Conservation (phyloP, 2,888 invertebrate genomes). For the Pherbina coryleti region DNA sequence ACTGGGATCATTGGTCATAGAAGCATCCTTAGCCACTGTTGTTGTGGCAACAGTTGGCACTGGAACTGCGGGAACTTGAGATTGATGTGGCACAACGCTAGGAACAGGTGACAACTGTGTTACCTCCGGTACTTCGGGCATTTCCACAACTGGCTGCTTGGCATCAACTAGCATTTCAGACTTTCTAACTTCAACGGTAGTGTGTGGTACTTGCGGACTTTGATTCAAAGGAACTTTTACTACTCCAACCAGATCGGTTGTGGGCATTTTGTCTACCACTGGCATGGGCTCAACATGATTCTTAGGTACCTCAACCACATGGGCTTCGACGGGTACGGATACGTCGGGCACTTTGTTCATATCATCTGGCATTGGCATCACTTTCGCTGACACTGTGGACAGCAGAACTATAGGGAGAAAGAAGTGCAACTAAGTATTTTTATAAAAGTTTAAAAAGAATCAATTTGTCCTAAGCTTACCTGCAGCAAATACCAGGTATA, state of each 20-base stretch:
- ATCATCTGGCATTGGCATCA: slow-evolving; percentile 43
- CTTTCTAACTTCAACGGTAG: not conserved
- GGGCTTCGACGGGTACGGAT: slow-evolving; percentile 13
- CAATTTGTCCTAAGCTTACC: slow-evolving; percentile 48
- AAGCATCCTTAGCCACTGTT: not conserved
- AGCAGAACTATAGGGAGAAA: slow-evolving; percentile 54
- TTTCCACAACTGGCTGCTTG: not conserved
- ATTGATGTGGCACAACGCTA: not conserved
- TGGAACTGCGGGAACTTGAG: slow-evolving; percentile 10
- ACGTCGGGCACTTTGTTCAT: not conserved
- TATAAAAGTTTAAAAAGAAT: not conserved
- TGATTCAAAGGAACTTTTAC: not conserved
- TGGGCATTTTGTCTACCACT: not conserved
- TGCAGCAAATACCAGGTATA: slow-evolving; percentile 52
- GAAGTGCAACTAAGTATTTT: not conserved
- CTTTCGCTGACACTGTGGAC: slow-evolving; percentile 55
- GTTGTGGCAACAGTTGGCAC: slow-evolving; percentile 42
- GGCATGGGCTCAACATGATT: slow-evolving; percentile 20
- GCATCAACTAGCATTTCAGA: not conserved
- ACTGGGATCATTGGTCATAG: slow-evolving; percentile 18
- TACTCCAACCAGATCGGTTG: not conserved
- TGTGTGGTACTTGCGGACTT: not conserved
- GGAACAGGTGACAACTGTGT: not conserved
- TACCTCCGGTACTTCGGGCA: not conserved
- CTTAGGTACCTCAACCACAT: slow-evolving; percentile 35